These are phyloP conservation scores for Mayetiola destructor DNA, from an alignment of 2,888 invertebrate species.

Conservation along the genomic window DNA sequence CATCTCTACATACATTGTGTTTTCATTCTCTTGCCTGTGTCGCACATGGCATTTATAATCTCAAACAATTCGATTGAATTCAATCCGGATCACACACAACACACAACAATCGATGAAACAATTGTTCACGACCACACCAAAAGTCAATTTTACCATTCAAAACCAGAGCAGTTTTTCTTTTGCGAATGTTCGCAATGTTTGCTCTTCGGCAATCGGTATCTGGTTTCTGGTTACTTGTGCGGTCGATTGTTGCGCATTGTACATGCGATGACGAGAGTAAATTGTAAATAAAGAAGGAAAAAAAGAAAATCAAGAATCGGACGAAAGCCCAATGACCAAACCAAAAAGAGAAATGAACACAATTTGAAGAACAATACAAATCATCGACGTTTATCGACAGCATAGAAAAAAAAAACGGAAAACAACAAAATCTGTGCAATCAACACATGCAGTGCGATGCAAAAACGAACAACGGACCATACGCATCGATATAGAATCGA, in stretches of 20 bases:
- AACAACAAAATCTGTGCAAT: too few relatives aligned
- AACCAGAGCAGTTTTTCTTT: background rate
- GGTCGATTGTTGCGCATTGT: constrained; percentile 3
- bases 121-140: constrained; percentile 13
- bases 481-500: constrained; percentile 2
- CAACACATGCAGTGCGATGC: background rate
- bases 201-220: background rate
- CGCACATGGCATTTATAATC: constrained; percentile 1
- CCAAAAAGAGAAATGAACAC: background rate
- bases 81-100: too few relatives aligned
- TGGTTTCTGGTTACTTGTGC: background rate
- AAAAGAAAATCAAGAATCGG: background rate
- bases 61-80: background rate
- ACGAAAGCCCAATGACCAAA: background rate
- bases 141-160: background rate
- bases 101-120: constrained; percentile 8
- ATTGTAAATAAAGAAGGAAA: too few relatives aligned
- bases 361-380: background rate
- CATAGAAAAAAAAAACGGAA: too few relatives aligned
- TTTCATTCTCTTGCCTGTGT: too few relatives aligned
- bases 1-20: too few relatives aligned
- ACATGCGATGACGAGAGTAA: constrained; percentile 4
- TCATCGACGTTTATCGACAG: background rate
- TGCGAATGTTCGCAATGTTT: background rate
- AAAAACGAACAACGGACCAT: background rate